Percentiles rank a stretch among this genome's conserved stretches.
These are phyloP conservation scores for Polypterus senegalus DNA, from an alignment of 2,113 vertebrate species.

Conservation along the genomic window DNA sequence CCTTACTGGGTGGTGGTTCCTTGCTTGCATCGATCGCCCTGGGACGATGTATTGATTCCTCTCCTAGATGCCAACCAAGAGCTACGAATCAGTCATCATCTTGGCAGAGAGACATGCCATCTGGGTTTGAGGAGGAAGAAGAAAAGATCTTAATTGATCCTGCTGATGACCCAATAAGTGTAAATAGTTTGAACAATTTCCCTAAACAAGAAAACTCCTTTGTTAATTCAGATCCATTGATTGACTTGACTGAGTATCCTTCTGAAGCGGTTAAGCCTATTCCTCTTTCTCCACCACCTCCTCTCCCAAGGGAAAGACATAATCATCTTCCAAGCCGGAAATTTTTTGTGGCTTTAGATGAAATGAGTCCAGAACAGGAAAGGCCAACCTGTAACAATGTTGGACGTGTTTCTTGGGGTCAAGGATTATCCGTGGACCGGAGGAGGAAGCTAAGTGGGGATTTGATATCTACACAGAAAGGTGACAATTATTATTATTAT, in stretches of 20 bases:
- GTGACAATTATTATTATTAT: conserved; percentile 7
- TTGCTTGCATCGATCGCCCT: conserved; percentile 64
- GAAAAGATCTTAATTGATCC: conserved; percentile 30
- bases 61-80: conserved; percentile 29
- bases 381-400: conserved; percentile 29
- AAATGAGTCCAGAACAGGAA: conserved; percentile 24
- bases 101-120: conserved; percentile 23
- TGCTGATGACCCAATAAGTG: conserved; percentile 18
- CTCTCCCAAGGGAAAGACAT: conserved; percentile 35
- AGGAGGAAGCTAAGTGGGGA: conserved; percentile 42
- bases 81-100: conserved; percentile 22
- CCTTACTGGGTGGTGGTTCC: conserved; percentile 50
- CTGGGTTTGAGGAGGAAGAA: not conserved
- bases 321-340: conserved; percentile 17
- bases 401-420: conserved; percentile 21
- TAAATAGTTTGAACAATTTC: not conserved
- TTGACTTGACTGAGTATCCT: conserved; percentile 34
- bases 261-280: conserved; percentile 29
- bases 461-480: conserved; percentile 43
- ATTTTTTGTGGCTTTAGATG: not conserved
- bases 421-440: conserved; percentile 20
- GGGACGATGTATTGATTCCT: conserved; percentile 41
- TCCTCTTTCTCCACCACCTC: conserved; percentile 42
- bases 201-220: not conserved
- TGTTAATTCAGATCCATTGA: not conserved